phyloP scores from a whole-genome alignment of 2,888 invertebrate genomes.

The Oegoconia quadripuncta region DNA sequence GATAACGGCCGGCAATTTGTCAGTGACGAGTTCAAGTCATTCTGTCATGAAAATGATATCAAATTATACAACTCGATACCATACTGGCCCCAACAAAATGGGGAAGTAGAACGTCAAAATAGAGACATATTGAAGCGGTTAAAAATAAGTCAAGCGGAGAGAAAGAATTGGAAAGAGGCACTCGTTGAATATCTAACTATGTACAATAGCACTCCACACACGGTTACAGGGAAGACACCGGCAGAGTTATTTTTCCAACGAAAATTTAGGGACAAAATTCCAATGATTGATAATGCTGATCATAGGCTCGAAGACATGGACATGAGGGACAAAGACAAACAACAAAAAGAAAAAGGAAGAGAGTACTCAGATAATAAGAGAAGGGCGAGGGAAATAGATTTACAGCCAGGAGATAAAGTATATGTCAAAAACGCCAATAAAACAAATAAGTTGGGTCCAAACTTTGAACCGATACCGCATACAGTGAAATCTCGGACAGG shows the following conservation, averaged over 20 bases:
- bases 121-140: slow-evolving; percentile 25
- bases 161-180: slow-evolving; percentile 18
- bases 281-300: slow-evolving; percentile 11
- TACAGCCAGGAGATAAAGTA: slow-evolving; percentile 22
- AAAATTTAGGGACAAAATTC: slow-evolving; percentile 28
- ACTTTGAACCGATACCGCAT: slow-evolving; percentile 16
- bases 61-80: slow-evolving; percentile 21
- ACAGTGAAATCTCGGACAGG: slow-evolving; percentile 11
- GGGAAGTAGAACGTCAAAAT: slow-evolving; percentile 27
- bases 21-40: slow-evolving; percentile 23
- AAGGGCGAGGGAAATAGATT: slow-evolving; percentile 7
- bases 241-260: slow-evolving; percentile 26
- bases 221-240: slow-evolving; percentile 28
- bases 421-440: slow-evolving; percentile 21
- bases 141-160: slow-evolving; percentile 17
- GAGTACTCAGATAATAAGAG: slow-evolving; percentile 17
- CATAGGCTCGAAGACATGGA: slow-evolving; percentile 15
- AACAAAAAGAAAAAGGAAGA: slow-evolving; percentile 22
- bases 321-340: slow-evolving; percentile 21
- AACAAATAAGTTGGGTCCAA: slow-evolving; percentile 16
- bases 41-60: slow-evolving; percentile 20
- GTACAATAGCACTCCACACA: slow-evolving; percentile 34
- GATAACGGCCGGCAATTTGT: slow-evolving; percentile 27
- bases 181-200: slow-evolving; percentile 23
- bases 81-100: slow-evolving; percentile 29